Base-by-base conservation (phyloP, 2,888 invertebrate genomes). In the Spicauda simplicius region DNA sequence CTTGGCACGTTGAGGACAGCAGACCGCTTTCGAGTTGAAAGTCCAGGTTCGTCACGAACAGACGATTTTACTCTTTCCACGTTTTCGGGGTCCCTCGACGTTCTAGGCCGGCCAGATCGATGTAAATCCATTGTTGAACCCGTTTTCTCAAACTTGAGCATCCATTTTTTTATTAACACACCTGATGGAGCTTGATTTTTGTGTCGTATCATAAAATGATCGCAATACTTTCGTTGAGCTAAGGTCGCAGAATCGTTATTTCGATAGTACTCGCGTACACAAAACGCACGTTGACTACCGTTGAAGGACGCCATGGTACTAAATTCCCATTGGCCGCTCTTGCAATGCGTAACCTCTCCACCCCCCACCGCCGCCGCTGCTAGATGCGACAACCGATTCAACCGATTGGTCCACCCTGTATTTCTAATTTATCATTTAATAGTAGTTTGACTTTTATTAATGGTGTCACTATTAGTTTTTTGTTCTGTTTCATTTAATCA, bases 221-320 rank as follows among this genome's bases (percentile, higher is more conserved):
- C 71, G 64, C 72, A 70, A 64, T 73, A 74, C 70, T 45, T 73
- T 71, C 72, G 70, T 11, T 68, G 69, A 66, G 69, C 73, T 69
- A 68, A 57, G 69, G 71, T 73, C 63, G 68, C 71, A 56, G 69
- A 74, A 73, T 72, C 18, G 71, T 66, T 65, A 70, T 72, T 74
- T 73, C 70, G 70, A 57, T 74, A 72, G 73, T 70, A 74, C 69
- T 73, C 72, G 68, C 58, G 52, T 16, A 75, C 65, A 64, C 74
- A 71, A 64, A 73, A 71, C 66, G 72, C 71, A 48, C 73, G 70
- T 69, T 72, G 64, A 37, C 66, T 71, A 64, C 70, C 73, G 37
- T 70, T 63, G 68, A 74, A 74, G 64, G 65, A 70, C 73, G 71
- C 74, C 72, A 71, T 72, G 65, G 71, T 71, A 73, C 71, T 73